Conservation (phyloP, 1,140 invertebrate genomes). For the Drosophila ercepeae region DNA sequence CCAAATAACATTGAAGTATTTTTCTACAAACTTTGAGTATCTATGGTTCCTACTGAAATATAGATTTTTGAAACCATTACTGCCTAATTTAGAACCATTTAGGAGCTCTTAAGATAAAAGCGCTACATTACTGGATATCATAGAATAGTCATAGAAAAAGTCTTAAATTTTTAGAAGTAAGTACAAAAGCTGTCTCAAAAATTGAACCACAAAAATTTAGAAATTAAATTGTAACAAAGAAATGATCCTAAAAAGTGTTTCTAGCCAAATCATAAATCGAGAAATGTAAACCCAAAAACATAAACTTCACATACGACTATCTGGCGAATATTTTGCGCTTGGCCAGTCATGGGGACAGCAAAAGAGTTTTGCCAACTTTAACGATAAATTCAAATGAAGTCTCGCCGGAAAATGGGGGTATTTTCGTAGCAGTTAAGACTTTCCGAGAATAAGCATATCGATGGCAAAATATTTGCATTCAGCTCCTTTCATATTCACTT, state of each 20-base stretch:
- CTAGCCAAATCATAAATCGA: not conserved
- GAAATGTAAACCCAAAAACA: not conserved
- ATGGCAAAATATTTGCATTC: conserved; percentile 31
- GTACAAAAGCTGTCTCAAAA: too few species aligned
- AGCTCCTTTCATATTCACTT: conserved; percentile 38
- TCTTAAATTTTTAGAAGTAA: too few species aligned
- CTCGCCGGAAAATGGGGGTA: not conserved
- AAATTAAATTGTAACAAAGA: too few species aligned
- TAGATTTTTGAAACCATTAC: too few species aligned
- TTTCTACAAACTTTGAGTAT: too few species aligned
- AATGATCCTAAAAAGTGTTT: not conserved
- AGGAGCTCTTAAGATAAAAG: too few species aligned
- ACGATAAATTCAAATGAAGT: conserved; percentile 4
- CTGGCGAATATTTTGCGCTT: not conserved
- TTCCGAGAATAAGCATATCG: conserved; percentile 14
- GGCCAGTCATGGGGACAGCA: not conserved
- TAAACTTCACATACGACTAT: conserved; percentile 3
- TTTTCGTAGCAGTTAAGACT: conserved; percentile 1
- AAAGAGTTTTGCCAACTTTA: conserved; percentile 1
- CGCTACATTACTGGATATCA: too few species aligned
- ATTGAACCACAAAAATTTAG: too few species aligned
- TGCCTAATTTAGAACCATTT: too few species aligned
- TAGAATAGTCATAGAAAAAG: too few species aligned
- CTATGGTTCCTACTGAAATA: too few species aligned
- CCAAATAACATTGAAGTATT: too few species aligned